phyloP scores from a whole-genome alignment of 2,113 vertebrate genomes.

The Hippocampus mohnikei region DNA sequence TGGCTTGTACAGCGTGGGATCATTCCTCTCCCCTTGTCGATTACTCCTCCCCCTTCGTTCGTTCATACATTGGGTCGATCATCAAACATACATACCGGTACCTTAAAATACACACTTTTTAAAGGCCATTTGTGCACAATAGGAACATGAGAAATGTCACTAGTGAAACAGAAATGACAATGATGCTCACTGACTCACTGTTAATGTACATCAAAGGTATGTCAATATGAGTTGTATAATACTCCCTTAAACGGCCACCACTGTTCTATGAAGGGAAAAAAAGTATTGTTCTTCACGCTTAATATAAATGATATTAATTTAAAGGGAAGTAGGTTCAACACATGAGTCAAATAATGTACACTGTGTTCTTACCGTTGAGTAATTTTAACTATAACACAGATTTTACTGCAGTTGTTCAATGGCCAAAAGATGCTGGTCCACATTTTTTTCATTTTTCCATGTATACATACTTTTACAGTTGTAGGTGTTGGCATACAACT shows the following conservation, averaged over 20 bases:
- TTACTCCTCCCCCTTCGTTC: slow-evolving; percentile 27
- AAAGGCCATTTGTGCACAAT: background rate
- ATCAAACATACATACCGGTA: slow-evolving; percentile 1
- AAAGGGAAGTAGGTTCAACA: background rate
- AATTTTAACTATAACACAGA: background rate
- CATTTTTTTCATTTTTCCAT: background rate
- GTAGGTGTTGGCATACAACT: background rate
- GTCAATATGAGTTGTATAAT: background rate
- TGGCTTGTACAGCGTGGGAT: slow-evolving; percentile 45
- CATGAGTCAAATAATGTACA: background rate
- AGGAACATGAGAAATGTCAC: background rate
- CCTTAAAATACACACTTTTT: background rate
- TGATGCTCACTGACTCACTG: background rate
- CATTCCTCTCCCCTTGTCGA: slow-evolving; percentile 38
- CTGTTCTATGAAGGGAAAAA: background rate
- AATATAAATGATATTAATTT: background rate
- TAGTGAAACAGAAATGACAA: background rate
- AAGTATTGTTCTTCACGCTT: too few species aligned
- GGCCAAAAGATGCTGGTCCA: background rate
- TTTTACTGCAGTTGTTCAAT: background rate
- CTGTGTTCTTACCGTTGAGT: background rate
- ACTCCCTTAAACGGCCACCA: background rate
- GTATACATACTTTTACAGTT: background rate
- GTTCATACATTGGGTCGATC: background rate
- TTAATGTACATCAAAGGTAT: background rate